These are phyloP conservation scores for Cyprichromis sp. DNA, from an alignment of 2,113 vertebrate genomes.

Conservation along the genomic window DNA sequence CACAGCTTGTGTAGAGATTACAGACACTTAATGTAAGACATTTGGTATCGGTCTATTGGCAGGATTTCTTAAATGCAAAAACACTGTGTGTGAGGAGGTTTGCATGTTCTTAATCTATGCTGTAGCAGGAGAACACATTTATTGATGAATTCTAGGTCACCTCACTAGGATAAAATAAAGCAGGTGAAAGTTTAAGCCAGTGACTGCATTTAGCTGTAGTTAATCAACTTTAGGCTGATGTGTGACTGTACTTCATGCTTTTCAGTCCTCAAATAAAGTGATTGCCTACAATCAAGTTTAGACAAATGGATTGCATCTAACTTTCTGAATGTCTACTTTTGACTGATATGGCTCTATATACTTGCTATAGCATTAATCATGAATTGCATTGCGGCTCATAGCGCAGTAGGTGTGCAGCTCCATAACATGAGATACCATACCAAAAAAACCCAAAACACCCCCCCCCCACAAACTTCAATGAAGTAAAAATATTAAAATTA, in stretches of 20 bases:
- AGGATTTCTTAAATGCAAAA: background rate
- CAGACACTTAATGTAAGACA: background rate
- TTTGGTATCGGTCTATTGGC: background rate
- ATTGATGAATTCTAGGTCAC: background rate
- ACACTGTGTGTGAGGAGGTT: background rate
- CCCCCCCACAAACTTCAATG: rapidly evolving
- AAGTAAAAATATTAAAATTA: background rate
- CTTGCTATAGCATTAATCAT: background rate
- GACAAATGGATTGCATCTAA: background rate
- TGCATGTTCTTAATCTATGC: background rate
- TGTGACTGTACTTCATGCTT: too few relatives aligned
- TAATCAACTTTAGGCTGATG: background rate
- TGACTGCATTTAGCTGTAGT: background rate
- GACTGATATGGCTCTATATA: background rate
- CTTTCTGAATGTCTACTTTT: background rate
- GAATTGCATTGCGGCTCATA: background rate
- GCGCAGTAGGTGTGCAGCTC: background rate
- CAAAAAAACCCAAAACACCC: background rate
- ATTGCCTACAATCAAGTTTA: background rate
- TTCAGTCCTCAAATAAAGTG: background rate
- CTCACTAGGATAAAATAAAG: background rate
- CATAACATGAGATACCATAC: background rate
- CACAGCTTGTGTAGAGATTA: background rate
- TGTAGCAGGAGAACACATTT: background rate
- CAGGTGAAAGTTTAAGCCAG: background rate